Evolutionary conservation across 2,888 invertebrate species (phyloP).

Genomic region (Dusona sp.): DNA sequence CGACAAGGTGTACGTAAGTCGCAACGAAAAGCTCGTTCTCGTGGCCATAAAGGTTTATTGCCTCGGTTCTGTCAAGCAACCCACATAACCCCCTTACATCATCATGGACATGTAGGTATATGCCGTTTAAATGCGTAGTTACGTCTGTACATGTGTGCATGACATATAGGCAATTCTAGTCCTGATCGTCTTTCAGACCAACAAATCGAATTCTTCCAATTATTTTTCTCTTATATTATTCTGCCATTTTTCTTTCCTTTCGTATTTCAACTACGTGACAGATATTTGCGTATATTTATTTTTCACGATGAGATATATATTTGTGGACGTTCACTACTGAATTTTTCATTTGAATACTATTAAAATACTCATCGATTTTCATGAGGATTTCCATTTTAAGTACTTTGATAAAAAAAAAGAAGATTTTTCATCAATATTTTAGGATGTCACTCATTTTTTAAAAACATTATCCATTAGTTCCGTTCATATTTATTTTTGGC

Average conservation of each 20-base stretch:
- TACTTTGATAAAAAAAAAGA: background rate
- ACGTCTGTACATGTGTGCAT: background rate
- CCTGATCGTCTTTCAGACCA: background rate
- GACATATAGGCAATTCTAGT: background rate
- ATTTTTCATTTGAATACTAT: background rate
- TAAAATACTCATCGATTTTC: background rate
- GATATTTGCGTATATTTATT: background rate
- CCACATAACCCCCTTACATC: conserved; percentile 53
- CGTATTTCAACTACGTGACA: background rate
- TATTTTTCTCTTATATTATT: background rate
- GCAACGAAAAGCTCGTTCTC: conserved; percentile 61
- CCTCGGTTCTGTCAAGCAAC: conserved; percentile 64
- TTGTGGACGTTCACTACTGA: background rate
- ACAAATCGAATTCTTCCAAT: background rate
- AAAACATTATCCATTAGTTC: background rate
- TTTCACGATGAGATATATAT: background rate
- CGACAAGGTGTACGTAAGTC: conserved; percentile 69
- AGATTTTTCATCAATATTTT: background rate
- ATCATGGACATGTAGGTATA: conserved; percentile 17
- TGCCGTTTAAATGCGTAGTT: conserved; percentile 16
- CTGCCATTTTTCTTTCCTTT: background rate
- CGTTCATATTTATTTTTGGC: background rate
- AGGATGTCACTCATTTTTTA: too few species aligned
- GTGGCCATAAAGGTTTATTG: conserved; percentile 77
- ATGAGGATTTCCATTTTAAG: background rate